These are phyloP conservation scores for Lasius platythorax DNA, from an alignment of 2,888 invertebrate genomes.

Conservation along the genomic window DNA sequence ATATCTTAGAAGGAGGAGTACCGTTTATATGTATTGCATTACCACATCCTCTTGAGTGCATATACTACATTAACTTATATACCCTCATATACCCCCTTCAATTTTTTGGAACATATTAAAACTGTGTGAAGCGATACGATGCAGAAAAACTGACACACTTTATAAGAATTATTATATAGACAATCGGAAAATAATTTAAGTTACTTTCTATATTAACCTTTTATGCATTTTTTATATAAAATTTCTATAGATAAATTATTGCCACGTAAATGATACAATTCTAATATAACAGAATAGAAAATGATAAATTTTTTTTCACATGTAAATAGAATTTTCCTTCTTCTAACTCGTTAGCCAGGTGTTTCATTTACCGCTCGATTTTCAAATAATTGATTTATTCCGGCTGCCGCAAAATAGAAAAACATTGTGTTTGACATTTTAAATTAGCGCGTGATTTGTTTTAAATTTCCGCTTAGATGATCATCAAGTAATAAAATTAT, in stretches of 20 bases:
- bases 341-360: not conserved
- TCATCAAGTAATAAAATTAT: not conserved
- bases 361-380: constrained; percentile 25
- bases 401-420: not conserved
- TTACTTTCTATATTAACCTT: not conserved
- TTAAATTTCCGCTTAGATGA: not conserved
- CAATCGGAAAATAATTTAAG: not conserved
- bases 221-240: not conserved
- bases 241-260: not conserved
- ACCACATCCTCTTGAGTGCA: not conserved
- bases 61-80: not conserved
- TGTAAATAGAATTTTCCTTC: not conserved
- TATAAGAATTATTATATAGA: not conserved
- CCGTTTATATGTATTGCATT: not conserved
- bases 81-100: not conserved
- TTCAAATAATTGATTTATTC: constrained; percentile 25
- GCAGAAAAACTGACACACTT: not conserved
- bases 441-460: not conserved
- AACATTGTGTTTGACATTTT: not conserved
- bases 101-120: not conserved
- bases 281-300: not conserved
- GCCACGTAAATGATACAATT: not conserved
- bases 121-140: not conserved
- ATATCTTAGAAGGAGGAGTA: not conserved
- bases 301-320: not conserved